These are phyloP conservation scores for Cyclargus thomasi DNA, from an alignment of 1,140 invertebrate species.

Conservation along the genomic window DNA sequence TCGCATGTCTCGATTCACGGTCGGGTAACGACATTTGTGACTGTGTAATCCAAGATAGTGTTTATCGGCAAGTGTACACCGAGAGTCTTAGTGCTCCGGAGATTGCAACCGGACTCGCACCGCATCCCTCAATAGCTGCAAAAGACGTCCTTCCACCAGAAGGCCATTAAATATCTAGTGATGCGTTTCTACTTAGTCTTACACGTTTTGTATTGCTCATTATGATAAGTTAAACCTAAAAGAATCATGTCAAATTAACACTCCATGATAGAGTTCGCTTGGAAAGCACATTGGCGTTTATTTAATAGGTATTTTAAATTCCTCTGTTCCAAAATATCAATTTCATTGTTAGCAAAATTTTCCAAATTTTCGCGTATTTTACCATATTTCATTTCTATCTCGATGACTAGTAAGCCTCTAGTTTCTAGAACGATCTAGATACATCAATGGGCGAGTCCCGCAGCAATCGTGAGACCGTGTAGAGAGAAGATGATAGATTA, in stretches of 20 bases:
- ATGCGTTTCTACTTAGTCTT: too few species aligned
- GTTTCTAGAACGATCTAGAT: background rate
- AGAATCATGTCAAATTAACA: background rate
- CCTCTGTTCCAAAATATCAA: background rate
- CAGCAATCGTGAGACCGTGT: slow-evolving; percentile 67
- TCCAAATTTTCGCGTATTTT: background rate
- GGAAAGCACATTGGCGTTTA: slow-evolving; percentile 1
- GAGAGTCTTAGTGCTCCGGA: slow-evolving; percentile 75
- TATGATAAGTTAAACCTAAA: background rate
- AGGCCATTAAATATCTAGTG: too few species aligned
- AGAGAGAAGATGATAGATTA: slow-evolving; percentile 71
- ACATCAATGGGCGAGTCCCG: slow-evolving; percentile 55
- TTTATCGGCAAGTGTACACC: slow-evolving; percentile 74
- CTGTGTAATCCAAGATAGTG: slow-evolving; percentile 74
- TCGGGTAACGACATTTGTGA: slow-evolving; percentile 60
- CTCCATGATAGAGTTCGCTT: background rate
- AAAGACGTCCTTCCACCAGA: background rate
- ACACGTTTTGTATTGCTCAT: too few species aligned
- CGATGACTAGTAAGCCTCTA: background rate
- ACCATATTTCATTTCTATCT: background rate
- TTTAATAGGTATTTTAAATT: background rate
- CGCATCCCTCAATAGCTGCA: slow-evolving; percentile 7
- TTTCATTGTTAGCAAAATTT: background rate
- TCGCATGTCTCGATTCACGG: slow-evolving; percentile 14
- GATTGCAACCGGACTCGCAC: slow-evolving; percentile 70